Evolutionary conservation across 2,797 vertebrate genomes (phyloP), one percentile per base, ranked within the genome.

Genomic region (Cercopithecus diana): DNA sequence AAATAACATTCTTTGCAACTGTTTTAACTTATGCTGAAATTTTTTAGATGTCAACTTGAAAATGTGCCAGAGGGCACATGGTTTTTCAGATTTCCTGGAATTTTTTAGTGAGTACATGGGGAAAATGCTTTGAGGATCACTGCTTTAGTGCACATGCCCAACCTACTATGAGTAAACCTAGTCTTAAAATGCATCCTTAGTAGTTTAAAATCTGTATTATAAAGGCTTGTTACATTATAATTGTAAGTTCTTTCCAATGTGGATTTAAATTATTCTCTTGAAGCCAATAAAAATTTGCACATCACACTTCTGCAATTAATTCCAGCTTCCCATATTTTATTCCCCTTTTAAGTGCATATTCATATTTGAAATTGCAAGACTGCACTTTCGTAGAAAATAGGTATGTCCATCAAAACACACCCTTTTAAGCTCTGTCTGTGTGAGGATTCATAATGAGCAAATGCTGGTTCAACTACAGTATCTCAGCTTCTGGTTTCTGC

Each of bases 1-100:
- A 88, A 97, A 76, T 79, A 55, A 80, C 1, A 84, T 45, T 48
- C 61, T 82, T 97, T 67, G 19, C 5, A 80, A 75, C 64, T 80
- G n/a, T 64, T 95, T 61, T 80, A 92, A 48, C 17, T 39, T 58
- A n/a, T 20, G 33, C 26, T 81, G n/a, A 90, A 50, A 76, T 41
- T 15, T 70, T 97, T 72, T 43, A 70, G 15, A 90, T 76, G 30
- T 88, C 50, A 91, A 55, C 73, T 50, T 89, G 67, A 93, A 87
- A 86, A 89, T 91, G 39, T 73, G 33, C 70, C 70, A 80, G 36
- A 94, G 2, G 24, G 41, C 33, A 39, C 41, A 91, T 24, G 6
- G 19, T 67, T 85, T 96, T 92, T 58, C 26, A 67, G 73, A 8
- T 26, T 70, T 67, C 33, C 39, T 77, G 48, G 41, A 85, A 39